Evolutionary conservation across 2,888 invertebrate genomes (phyloP), one percentile per base, ranked within the genome.

Genomic region (Sminthurinus aureus): DNA sequence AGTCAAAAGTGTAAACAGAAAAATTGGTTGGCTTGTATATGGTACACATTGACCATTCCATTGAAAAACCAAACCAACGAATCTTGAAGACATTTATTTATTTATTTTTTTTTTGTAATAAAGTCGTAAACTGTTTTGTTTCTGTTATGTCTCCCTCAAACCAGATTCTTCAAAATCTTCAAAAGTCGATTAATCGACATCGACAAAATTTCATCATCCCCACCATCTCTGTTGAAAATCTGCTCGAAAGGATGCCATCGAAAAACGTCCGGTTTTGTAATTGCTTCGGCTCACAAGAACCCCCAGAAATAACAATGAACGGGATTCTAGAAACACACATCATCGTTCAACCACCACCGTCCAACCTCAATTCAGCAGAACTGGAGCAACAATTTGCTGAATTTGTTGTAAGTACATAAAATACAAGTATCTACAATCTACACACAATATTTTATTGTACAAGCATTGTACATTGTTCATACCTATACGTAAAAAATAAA

Each of bases 351-450:
- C 58, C 83, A 0, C 94, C 96, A 90, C 98, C 98, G 52, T 91
- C 96, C 97, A 96, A 98, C 97, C 24, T 86, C 52, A 94, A 96
- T 1, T 94, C 95, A 89, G 96, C 96, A 89, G 98, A 98, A 91
- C 92, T 98, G 88, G 96, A 98, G 91, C 94, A 95, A 86, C 97
- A 96, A 92, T 98, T 98, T 91, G 95, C 97, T 12, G 98, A 98
- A 91, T 93, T 98, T 88, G 97, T 98, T 91, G 95, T 95, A 90
- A 93, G 71, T 71, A 24, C 12, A 71, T 9, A 22, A 22, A 22
- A 71, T 22, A 12, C 9, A 67, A 38, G 38, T 38, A 38, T 38
- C 38, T 38, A 38, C 38, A 38, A n/a, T n/a, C n/a, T n/a, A n/a
- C n/a, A n/a, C n/a, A n/a, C n/a, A n/a, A n/a, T 66, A 50, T 38